A percentile compares a stretch with the other conserved stretches of the same genome.
These are phyloP conservation scores for Zapus hudsonius DNA, from an alignment of 2,113 vertebrate genomes.

Conservation along the genomic window DNA sequence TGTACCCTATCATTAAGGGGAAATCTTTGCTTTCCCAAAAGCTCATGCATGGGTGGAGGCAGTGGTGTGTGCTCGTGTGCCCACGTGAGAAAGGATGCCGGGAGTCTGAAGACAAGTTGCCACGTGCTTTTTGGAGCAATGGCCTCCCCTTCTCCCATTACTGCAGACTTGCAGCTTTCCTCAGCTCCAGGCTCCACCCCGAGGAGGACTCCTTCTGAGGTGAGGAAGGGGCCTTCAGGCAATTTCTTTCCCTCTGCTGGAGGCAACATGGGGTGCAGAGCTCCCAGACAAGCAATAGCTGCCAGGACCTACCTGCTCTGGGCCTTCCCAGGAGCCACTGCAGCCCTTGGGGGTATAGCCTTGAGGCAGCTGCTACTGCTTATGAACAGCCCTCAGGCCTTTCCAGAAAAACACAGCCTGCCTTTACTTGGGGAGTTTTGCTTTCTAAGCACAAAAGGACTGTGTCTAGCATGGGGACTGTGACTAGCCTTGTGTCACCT, in stretches of 20 bases:
- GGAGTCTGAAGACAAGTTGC: background rate
- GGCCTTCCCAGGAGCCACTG: background rate
- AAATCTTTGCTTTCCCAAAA: rapidly evolving
- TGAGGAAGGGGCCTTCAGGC: background rate
- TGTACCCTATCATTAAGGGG: rapidly evolving
- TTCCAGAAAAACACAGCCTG: background rate
- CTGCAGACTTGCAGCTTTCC: background rate
- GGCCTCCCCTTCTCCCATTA: background rate
- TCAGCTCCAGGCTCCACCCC: background rate
- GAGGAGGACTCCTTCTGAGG: background rate
- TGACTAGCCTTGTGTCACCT: background rate
- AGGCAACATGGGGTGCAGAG: background rate
- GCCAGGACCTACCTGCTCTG: rapidly evolving
- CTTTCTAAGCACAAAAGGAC: background rate
- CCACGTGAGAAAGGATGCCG: rapidly evolving
- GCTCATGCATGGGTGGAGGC: no score
- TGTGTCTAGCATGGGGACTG: rapidly evolving
- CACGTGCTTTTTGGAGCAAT: rapidly evolving
- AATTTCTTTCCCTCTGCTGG: background rate
- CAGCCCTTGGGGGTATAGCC: rapidly evolving
- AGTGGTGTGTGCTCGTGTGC: rapidly evolving
- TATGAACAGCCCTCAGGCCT: background rate
- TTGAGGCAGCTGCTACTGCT: no score
- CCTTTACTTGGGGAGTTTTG: background rate
- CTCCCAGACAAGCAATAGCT: background rate